Conservation (phyloP, 2,797 vertebrate genomes). For the Anguilla megastoma region DNA sequence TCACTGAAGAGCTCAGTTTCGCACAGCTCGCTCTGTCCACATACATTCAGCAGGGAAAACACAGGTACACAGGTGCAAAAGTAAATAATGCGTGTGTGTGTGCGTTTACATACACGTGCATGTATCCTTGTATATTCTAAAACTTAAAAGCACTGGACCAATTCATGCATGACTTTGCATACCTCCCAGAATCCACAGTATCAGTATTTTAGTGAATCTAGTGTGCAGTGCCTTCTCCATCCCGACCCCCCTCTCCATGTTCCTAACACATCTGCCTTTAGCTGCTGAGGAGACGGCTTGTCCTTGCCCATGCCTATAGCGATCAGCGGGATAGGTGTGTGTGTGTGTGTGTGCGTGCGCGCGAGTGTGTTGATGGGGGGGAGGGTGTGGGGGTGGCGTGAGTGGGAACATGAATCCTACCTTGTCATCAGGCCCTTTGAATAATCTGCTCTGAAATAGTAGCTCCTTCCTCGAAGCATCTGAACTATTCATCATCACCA, state of each 20-base stretch:
- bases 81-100: background rate
- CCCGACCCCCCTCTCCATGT: background rate
- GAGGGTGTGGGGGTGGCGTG: background rate
- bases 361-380: background rate
- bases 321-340: background rate
- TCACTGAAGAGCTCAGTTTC: background rate
- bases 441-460: background rate
- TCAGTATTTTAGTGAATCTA: background rate
- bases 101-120: background rate
- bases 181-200: background rate
- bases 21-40: background rate
- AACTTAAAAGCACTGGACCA: background rate
- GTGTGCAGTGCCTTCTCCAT: background rate
- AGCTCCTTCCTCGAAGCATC: background rate
- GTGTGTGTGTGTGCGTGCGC: background rate
- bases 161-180: background rate
- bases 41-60: background rate
- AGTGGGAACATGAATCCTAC: background rate
- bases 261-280: background rate
- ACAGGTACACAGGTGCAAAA: background rate
- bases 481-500: background rate
- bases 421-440: constrained; percentile 19
- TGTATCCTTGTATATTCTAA: background rate
- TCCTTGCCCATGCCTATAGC: background rate
- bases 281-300: background rate